phyloP scores from a whole-genome alignment of 2,888 invertebrate species.

The Drosophila falleni region DNA sequence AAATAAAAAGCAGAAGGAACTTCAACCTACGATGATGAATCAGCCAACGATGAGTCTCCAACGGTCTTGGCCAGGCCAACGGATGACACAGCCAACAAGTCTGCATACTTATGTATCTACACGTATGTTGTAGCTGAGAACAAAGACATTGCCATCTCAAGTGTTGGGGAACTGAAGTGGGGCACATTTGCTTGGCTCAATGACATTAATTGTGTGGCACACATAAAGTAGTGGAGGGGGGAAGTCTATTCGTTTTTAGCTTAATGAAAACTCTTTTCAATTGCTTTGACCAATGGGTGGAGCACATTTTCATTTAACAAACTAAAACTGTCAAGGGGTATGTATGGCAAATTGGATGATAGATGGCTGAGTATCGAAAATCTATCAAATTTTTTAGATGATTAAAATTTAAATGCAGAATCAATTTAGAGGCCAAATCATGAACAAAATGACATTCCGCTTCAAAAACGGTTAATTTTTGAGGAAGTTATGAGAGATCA shows the following conservation, averaged over 20 bases:
- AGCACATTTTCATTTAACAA: not conserved
- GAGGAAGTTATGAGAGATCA: no score
- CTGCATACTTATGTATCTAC: not conserved
- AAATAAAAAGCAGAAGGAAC: constrained; percentile 7
- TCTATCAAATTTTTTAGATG: no score
- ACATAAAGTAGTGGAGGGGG: not conserved
- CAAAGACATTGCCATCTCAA: constrained; percentile 39
- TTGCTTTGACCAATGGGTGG: constrained; percentile 34
- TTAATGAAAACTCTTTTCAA: constrained; percentile 22
- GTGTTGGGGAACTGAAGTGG: constrained; percentile 43
- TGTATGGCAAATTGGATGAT: no score
- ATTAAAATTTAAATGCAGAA: no score
- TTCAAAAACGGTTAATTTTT: no score
- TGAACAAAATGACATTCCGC: no score
- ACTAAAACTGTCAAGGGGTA: constrained; percentile 28
- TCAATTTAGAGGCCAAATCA: no score
- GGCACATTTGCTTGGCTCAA: constrained; percentile 46
- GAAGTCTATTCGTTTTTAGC: not conserved
- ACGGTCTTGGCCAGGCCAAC: not conserved
- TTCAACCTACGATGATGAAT: constrained; percentile 11
- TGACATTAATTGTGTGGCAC: constrained; percentile 49
- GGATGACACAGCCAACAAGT: constrained; percentile 2
- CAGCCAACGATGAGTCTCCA: constrained; percentile 10
- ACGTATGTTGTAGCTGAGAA: constrained; percentile 9
- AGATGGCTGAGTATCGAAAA: no score